Base-by-base conservation (phyloP, 64 coral and sea anemone species). In the Cladopsammia gracilis region DNA sequence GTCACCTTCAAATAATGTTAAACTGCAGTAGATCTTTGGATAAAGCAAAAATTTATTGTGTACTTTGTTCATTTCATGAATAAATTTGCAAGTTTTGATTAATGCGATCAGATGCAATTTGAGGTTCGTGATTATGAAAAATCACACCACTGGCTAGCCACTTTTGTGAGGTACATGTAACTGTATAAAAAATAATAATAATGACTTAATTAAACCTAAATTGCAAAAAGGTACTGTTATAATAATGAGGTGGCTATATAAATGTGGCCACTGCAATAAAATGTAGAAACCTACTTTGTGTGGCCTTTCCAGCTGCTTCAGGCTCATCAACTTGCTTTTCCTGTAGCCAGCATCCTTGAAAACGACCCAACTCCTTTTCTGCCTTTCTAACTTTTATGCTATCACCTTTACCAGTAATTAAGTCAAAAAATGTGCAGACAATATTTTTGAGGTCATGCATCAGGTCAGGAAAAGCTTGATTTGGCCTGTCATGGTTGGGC, bases 381-480 rank as follows among this genome's bases (percentile, higher is more conserved):
- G 88, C 61, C 45, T 90, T 90, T 61, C 74, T 62, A 12, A 78
- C 75, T 77, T 90, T 90, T 8, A 76, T 62, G 22, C 57, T 73
- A 60, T 89, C 66, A 20, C 70, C 71, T 62, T 74, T 57, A 19
- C 71, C 87, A 64, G 71, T 89, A 64, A 89, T 44, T 16, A 76
- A 60, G 6, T 90, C 88, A 54, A 90, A 67, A 23, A 90, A 54
- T 45, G 45, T 23, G 11, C 65, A 60, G 4, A 83, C 67, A 83
- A 74, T 76, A 83, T 91, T 91, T 58, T 91, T 91, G 22, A 74
- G 46, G 26, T 69, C 82, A 53, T 91, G 89, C 89, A 91, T 91
- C 0, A 91, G 46, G 71, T 91, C 89, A 9, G 89, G 78, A 59
- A 58, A 91, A 34, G 78, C 77, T 68, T 90, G 88, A 14, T 69